A percentile compares a stretch with the other conserved stretches of the same genome.
Evolutionary conservation across 2,888 invertebrate genomes (phyloP).

Genomic region (Drosophila flavopinicola): DNA sequence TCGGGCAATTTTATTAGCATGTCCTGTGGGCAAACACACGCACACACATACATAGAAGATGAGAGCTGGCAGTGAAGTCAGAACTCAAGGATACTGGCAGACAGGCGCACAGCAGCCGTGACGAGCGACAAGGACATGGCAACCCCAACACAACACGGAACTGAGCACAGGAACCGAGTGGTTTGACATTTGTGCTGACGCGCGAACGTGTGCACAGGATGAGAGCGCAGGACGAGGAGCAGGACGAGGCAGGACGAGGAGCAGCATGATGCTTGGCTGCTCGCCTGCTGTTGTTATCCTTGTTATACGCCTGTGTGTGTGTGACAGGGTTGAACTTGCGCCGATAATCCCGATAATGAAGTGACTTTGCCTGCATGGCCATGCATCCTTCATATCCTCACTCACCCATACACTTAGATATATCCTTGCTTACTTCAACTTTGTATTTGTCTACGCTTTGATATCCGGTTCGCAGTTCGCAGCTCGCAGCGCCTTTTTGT

Average conservation of each 20-base stretch:
- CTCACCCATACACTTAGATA: not conserved
- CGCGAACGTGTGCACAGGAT: conserved; percentile 79
- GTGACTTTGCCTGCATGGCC: conserved; percentile 79
- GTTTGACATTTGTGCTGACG: conserved; percentile 81
- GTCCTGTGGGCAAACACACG: conserved; percentile 60
- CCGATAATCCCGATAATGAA: conserved; percentile 82
- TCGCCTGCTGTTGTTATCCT: conserved; percentile 43
- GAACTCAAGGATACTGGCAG: conserved; percentile 68
- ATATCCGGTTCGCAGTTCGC: conserved; percentile 73
- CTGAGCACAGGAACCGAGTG: conserved; percentile 66
- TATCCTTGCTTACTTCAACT: conserved; percentile 33
- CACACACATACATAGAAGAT: conserved; percentile 7
- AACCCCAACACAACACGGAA: conserved; percentile 17
- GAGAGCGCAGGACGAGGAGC: conserved; percentile 45
- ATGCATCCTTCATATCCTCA: conserved; percentile 66
- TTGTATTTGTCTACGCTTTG: conserved; percentile 63
- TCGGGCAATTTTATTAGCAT: conserved; percentile 76
- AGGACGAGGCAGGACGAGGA: conserved; percentile 12
- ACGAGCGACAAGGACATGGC: conserved; percentile 39
- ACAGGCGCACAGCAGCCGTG: conserved; percentile 73
- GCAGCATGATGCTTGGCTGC: conserved; percentile 18
- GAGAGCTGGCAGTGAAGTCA: conserved; percentile 22
- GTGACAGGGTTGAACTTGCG: conserved; percentile 77
- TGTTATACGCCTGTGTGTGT: conserved; percentile 43
- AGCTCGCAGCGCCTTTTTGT: conserved; percentile 50